phyloP scores from a whole-genome alignment of 2,797 vertebrate genomes.

The Mallotus villosus region DNA sequence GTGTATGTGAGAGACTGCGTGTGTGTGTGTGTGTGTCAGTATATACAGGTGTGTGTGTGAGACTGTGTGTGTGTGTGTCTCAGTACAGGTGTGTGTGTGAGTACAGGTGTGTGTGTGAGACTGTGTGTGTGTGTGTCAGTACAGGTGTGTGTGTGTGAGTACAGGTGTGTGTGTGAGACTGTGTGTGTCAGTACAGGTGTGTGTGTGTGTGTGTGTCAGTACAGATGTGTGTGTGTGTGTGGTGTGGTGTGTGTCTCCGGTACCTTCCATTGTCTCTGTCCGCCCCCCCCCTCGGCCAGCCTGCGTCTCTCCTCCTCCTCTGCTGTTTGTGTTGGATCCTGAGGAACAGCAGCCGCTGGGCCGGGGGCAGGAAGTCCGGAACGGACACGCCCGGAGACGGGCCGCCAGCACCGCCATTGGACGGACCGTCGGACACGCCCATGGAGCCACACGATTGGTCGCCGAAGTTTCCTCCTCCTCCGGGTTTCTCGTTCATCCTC shows the following conservation, averaged over 20 bases:
- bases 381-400: slow-evolving; percentile 75
- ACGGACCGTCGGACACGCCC: slow-evolving; percentile 54
- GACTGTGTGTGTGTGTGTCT: too few species aligned
- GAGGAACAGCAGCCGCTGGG: slow-evolving; percentile 90
- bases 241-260: slow-evolving; percentile 15
- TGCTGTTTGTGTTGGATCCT: slow-evolving; percentile 96
- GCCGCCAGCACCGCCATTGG: slow-evolving; percentile 60
- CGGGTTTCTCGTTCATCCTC: slow-evolving; percentile 69
- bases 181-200: neutral
- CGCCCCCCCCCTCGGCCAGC: slow-evolving; percentile 79
- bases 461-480: slow-evolving; percentile 50
- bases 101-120: neutral
- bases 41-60: neutral
- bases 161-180: neutral
- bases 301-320: slow-evolving; percentile 88
- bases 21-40: too few species aligned
- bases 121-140: neutral
- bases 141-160: neutral
- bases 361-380: slow-evolving; percentile 91
- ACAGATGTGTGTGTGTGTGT: neutral
- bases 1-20: too few species aligned
- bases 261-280: slow-evolving; percentile 86
- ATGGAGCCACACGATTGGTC: slow-evolving; percentile 67
- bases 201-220: neutral
- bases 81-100: too few species aligned